These are phyloP conservation scores for Chrysaora quinquecirrha DNA, from an alignment of 30 jellyfish, hydroid and myxozoan genomes.

Conservation along the genomic window DNA sequence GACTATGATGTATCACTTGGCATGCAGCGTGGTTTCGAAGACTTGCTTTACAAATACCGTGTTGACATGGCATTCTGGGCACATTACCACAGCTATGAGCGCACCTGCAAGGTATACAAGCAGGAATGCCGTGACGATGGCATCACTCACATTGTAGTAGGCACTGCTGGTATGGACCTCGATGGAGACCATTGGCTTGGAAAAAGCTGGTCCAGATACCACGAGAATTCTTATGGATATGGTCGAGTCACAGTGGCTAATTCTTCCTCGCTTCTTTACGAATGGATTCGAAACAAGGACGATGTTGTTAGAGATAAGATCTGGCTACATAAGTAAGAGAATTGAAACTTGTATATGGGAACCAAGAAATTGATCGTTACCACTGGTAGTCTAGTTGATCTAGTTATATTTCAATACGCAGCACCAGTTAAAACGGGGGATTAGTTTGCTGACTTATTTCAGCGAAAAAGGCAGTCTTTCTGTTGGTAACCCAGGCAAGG, in stretches of 20 bases:
- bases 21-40: constrained; percentile 86
- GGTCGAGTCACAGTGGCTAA: constrained; percentile 90
- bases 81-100: constrained; percentile 94
- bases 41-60: constrained; percentile 71
- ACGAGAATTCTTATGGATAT: constrained; percentile 73
- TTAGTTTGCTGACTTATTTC: too few relatives aligned
- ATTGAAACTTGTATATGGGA: background rate
- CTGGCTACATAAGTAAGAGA: constrained; percentile 63
- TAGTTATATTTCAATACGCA: too few relatives aligned
- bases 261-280: constrained; percentile 73
- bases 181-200: constrained; percentile 62
- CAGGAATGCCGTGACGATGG: constrained; percentile 86
- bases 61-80: constrained; percentile 97
- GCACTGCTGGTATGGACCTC: constrained; percentile 82
- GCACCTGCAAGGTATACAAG: constrained; percentile 85
- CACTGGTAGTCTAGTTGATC: too few relatives aligned
- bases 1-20: constrained; percentile 70
- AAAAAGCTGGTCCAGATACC: constrained; percentile 78
- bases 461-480: too few relatives aligned
- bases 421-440: too few relatives aligned
- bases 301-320: constrained; percentile 65
- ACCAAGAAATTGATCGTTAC: too few relatives aligned
- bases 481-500: too few relatives aligned
- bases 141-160: constrained; percentile 76
- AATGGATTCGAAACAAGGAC: constrained; percentile 78